phyloP scores from a whole-genome alignment of 2,797 vertebrate species.

The Bovichtus diacanthus region DNA sequence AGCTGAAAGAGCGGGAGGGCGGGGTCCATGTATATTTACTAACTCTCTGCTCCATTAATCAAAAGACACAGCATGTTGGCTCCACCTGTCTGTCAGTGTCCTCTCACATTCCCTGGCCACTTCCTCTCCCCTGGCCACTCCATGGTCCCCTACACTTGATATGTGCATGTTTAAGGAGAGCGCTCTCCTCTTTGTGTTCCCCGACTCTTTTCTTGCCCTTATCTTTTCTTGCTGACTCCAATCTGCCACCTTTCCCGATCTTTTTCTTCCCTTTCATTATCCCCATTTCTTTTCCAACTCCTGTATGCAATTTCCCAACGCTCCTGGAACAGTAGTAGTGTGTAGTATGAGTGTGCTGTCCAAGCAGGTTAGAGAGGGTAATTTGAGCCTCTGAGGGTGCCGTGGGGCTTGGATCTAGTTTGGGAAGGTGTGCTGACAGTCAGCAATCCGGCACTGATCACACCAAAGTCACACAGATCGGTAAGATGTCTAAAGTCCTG shows the following conservation, averaged over 20 bases:
- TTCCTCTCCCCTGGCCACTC: constrained; percentile 67
- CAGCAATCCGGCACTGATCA: constrained; percentile 77
- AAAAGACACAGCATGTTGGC: constrained; percentile 75
- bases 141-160: constrained; percentile 65
- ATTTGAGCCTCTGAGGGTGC: constrained; percentile 76
- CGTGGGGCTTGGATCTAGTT: constrained; percentile 68
- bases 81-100: constrained; percentile 82
- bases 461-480: constrained; percentile 76
- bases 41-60: constrained; percentile 83
- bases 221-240: constrained; percentile 76
- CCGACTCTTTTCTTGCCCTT: constrained; percentile 50
- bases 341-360: constrained; percentile 66
- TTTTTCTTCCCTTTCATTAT: not conserved
- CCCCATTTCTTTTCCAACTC: constrained; percentile 37
- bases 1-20: constrained; percentile 79
- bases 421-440: constrained; percentile 81
- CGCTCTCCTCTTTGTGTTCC: constrained; percentile 46
- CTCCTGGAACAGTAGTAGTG: constrained; percentile 47
- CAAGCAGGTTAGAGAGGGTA: constrained; percentile 75
- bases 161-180: constrained; percentile 79
- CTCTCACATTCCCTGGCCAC: constrained; percentile 71
- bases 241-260: constrained; percentile 51
- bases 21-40: constrained; percentile 87
- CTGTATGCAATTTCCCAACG: constrained; percentile 45
- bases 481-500: constrained; percentile 79